phyloP scores from a whole-genome alignment of 2,888 invertebrate species.

The Pammene fasciana region DNA sequence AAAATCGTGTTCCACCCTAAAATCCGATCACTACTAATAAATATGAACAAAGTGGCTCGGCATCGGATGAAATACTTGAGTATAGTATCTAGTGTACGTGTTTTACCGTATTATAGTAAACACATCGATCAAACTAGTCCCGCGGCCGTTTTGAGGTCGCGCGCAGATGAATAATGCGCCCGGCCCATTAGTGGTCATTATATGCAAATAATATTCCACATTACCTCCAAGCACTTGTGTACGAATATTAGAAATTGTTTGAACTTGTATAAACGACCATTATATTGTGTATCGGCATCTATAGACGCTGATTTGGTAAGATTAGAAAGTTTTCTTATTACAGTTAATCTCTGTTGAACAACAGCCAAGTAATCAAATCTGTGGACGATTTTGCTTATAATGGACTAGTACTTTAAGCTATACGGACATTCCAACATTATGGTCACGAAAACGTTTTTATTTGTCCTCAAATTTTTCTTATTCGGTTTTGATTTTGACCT shows the following conservation, averaged over 20 bases:
- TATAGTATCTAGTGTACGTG: background rate
- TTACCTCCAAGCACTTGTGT: conserved; percentile 49
- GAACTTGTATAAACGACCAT: conserved; percentile 29
- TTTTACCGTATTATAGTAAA: conserved; percentile 30
- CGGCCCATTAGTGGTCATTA: conserved; percentile 79
- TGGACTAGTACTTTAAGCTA: background rate
- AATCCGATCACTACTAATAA: too few species aligned
- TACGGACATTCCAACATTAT: too few species aligned
- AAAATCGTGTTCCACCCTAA: too few species aligned
- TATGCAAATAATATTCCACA: conserved; percentile 80
- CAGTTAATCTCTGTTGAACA: background rate
- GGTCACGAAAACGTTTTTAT: too few species aligned
- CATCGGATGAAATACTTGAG: too few species aligned
- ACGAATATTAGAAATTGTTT: conserved; percentile 45
- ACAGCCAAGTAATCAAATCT: background rate
- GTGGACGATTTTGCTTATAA: background rate
- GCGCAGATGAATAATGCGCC: conserved; percentile 71
- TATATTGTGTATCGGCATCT: conserved; percentile 29
- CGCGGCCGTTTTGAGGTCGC: conserved; percentile 74
- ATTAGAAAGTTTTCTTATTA: conserved; percentile 31
- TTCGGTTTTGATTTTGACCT: too few species aligned
- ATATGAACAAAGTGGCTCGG: too few species aligned
- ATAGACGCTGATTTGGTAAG: conserved; percentile 21
- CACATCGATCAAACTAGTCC: conserved; percentile 70
- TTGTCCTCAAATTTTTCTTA: too few species aligned